Conservation (phyloP, 2,113 vertebrate genomes). For the Lagopus muta region DNA sequence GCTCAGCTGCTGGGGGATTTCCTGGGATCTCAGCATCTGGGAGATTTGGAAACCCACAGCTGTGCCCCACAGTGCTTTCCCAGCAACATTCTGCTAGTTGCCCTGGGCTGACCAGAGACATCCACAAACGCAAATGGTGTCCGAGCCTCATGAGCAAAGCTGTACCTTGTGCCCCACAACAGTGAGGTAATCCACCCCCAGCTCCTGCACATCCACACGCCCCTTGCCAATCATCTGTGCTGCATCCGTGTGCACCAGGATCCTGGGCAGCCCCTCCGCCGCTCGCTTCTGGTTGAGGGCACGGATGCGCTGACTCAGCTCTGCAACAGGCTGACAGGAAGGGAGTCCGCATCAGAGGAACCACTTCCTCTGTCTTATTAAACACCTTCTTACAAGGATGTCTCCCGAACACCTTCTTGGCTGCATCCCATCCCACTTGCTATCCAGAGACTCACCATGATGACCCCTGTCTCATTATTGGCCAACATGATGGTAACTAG, state of each 20-base stretch:
- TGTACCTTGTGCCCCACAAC: constrained; percentile 95
- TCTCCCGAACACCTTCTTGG: neutral
- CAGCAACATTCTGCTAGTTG: neutral
- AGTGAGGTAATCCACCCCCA: constrained; percentile 93
- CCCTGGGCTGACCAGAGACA: neutral
- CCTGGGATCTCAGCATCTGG: neutral
- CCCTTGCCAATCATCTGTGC: constrained; percentile 95
- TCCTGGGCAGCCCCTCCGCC: constrained; percentile 41
- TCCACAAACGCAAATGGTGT: rapidly evolving
- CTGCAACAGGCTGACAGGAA: constrained; percentile 81
- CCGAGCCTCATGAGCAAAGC: rapidly evolving
- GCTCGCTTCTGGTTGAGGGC: constrained; percentile 75
- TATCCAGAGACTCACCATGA: constrained; percentile 86
- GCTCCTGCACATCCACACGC: constrained; percentile 83
- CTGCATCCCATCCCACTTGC: rapidly evolving
- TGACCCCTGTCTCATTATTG: constrained; percentile 94
- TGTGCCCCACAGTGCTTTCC: neutral
- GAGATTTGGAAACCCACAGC: neutral
- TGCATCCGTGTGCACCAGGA: constrained; percentile 91
- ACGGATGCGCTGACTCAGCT: constrained; percentile 81
- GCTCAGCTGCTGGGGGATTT: neutral
- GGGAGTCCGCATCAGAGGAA: neutral
- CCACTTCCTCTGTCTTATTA: rapidly evolving
- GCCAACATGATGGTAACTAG: constrained; percentile 95
- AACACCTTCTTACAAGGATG: rapidly evolving